A percentile compares a stretch with the other conserved stretches of the same genome.
Evolutionary conservation across 53 echinoderm and acorn worm genomes (phyloP).

Genomic region (Antedon mediterranea): DNA sequence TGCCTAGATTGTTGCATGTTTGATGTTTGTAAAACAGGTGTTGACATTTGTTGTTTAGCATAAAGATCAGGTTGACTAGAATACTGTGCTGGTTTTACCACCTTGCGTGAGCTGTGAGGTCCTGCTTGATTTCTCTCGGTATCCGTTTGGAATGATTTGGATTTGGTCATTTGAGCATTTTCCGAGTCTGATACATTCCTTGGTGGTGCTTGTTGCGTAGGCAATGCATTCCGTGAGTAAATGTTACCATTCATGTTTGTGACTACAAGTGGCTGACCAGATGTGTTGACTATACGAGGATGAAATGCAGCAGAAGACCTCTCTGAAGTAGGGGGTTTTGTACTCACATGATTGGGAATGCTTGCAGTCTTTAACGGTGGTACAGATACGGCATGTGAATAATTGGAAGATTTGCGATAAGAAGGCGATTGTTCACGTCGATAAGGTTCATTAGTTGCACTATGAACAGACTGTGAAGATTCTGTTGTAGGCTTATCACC

Average conservation of each 20-base stretch:
- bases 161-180: background rate
- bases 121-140: no score
- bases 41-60: background rate
- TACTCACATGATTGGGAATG: background rate
- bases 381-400: background rate
- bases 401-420: background rate
- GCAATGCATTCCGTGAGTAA: background rate
- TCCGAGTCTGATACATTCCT: background rate
- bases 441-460: background rate
- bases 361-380: background rate
- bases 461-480: background rate
- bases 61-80: background rate
- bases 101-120: background rate
- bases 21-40: background rate
- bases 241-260: background rate
- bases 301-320: background rate
- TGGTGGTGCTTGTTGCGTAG: background rate
- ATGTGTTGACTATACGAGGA: background rate
- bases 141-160: background rate
- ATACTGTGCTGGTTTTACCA: background rate
- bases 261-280: background rate
- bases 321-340: background rate
- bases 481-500: background rate
- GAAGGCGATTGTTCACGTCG: background rate
- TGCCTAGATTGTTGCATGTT: background rate